phyloP scores from a whole-genome alignment of 1,140 invertebrate genomes.

The Ylistrum balloti region DNA sequence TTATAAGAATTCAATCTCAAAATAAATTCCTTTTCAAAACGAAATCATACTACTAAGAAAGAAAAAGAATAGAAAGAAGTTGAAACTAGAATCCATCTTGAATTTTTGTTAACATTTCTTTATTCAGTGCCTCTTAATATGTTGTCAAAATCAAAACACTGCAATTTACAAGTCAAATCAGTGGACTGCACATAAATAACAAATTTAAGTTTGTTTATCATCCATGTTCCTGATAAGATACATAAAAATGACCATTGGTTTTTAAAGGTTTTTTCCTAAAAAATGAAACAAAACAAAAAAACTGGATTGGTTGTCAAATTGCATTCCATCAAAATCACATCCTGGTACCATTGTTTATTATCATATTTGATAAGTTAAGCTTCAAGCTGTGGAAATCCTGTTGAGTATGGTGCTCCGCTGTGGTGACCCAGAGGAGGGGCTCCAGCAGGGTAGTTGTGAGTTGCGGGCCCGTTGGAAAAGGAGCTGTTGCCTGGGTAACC shows the following conservation, averaged over 20 bases:
- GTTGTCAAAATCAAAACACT: no score
- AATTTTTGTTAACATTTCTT: no score
- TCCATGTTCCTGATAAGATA: no score
- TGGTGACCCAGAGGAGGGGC: constrained; percentile 77
- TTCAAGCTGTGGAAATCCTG: constrained; percentile 74
- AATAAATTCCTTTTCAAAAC: neutral
- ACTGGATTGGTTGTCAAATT: neutral
- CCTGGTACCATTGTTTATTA: neutral
- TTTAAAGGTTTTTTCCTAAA: neutral
- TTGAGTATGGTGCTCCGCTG: constrained; percentile 76
- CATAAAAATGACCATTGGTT: neutral
- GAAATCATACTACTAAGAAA: no score
- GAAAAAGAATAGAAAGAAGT: neutral
- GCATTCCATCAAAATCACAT: neutral
- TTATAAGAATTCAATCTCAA: neutral
- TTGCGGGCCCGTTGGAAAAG: constrained; percentile 39
- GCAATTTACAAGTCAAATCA: no score
- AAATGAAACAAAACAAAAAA: no score
- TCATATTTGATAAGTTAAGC: neutral
- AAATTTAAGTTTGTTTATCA: no score
- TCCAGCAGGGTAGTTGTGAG: constrained; percentile 73
- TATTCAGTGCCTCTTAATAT: no score
- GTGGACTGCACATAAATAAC: no score
- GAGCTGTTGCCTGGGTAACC: constrained; percentile 75
- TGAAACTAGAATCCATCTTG: neutral